A percentile compares a stretch with the other conserved stretches of the same genome.
Evolutionary conservation across 2,113 vertebrate species (phyloP).

Genomic region (Chionomys nivalis): DNA sequence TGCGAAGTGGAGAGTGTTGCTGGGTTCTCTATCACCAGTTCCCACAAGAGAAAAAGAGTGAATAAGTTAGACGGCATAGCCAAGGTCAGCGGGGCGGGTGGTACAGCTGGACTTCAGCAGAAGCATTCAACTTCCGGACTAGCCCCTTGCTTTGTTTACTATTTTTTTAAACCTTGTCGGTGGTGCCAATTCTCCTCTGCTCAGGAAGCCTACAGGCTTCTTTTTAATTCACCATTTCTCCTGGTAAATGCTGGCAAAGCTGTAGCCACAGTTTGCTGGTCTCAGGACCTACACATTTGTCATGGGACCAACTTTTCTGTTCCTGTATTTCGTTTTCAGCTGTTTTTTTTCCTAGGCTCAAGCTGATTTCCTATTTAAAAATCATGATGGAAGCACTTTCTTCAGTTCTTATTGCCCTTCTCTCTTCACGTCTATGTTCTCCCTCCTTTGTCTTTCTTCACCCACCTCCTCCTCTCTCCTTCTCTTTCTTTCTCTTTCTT

Average conservation of each 20-base stretch:
- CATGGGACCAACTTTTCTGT: background rate
- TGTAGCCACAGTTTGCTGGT: background rate
- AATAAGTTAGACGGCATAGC: background rate
- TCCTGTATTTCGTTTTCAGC: background rate
- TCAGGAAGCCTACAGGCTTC: background rate
- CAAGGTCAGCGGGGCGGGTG: background rate
- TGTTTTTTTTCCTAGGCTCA: background rate
- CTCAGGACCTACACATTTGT: background rate
- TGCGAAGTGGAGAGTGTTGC: background rate
- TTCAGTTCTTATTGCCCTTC: background rate
- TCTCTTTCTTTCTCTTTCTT: fast-evolving
- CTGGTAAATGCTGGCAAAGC: background rate
- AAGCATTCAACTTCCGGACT: background rate
- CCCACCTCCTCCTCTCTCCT: background rate
- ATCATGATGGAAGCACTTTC: background rate
- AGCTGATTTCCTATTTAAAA: background rate
- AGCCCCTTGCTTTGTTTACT: background rate
- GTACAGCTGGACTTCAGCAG: background rate
- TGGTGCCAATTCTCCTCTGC: background rate
- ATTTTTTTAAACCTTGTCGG: background rate
- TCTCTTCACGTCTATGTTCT: background rate
- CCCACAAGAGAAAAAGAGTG: background rate
- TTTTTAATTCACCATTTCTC: background rate
- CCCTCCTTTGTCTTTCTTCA: background rate
- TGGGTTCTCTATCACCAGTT: background rate